phyloP scores from a whole-genome alignment of 2,113 vertebrate species.

The Capreolus pygargus region DNA sequence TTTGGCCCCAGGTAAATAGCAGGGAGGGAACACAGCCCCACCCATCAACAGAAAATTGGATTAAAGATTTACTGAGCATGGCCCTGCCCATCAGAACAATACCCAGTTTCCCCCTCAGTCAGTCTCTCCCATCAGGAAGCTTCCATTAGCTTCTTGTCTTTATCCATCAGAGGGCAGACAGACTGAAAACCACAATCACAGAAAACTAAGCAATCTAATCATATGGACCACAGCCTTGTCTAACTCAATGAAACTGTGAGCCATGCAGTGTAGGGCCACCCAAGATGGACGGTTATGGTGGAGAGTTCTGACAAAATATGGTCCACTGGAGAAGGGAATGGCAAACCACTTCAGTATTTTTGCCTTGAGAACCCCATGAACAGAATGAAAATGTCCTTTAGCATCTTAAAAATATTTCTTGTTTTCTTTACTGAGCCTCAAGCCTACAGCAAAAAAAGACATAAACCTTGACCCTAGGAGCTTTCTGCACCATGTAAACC shows the following conservation, averaged over 20 bases:
- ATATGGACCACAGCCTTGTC: not conserved
- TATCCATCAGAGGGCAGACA: no score
- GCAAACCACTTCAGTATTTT: not conserved
- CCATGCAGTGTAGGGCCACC: not conserved
- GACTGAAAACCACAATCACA: no score
- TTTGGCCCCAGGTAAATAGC: not conserved
- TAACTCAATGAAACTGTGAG: not conserved
- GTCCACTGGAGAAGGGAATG: not conserved
- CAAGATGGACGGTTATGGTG: not conserved
- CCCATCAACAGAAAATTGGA: no score
- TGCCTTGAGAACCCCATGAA: not conserved
- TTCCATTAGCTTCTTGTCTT: no score
- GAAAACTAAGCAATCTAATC: not conserved
- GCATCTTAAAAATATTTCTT: not conserved
- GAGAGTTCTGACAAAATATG: not conserved
- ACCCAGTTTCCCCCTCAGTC: no score
- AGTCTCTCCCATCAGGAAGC: no score
- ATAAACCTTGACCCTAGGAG: not conserved
- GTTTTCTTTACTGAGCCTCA: not conserved
- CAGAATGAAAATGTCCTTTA: not conserved
- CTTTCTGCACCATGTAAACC: not conserved
- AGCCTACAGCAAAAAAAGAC: not conserved
- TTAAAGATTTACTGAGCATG: no score
- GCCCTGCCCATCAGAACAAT: no score
- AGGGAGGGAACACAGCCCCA: no score